A percentile compares a stretch with the other conserved stretches of the same genome.
Conservation (phyloP, 2,888 invertebrate genomes). For the Eristalis pertinax region DNA sequence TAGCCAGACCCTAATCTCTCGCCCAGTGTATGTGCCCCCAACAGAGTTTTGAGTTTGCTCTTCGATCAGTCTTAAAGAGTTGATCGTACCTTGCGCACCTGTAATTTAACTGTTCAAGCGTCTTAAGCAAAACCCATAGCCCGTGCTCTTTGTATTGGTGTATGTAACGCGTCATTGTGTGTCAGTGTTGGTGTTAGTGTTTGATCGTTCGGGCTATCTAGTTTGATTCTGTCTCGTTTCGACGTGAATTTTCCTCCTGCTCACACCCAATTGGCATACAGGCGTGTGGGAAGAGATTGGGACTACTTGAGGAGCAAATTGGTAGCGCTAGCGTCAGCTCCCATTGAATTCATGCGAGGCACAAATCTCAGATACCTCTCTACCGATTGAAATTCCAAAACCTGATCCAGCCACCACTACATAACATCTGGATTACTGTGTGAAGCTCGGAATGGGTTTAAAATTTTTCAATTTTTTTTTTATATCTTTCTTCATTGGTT, state of each 20-base stretch:
- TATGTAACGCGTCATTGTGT: slow-evolving; percentile 36
- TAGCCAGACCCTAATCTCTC: slow-evolving; percentile 64
- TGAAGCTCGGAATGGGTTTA: slow-evolving; percentile 61
- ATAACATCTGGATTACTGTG: slow-evolving; percentile 70
- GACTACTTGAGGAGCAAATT: slow-evolving; percentile 82
- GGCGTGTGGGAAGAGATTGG: slow-evolving; percentile 81
- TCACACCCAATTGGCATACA: slow-evolving; percentile 66
- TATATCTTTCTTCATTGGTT: not conserved
- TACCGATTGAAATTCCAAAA: slow-evolving; percentile 72
- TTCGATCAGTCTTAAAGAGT: slow-evolving; percentile 80
- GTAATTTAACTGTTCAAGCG: slow-evolving; percentile 74
- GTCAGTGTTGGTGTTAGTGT: slow-evolving; percentile 34
- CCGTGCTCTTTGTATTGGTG: slow-evolving; percentile 46
- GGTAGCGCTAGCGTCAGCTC: slow-evolving; percentile 82
- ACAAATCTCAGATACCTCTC: slow-evolving; percentile 69
- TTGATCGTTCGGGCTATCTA: slow-evolving; percentile 63
- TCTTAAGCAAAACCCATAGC: slow-evolving; percentile 36
- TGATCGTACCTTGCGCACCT: slow-evolving; percentile 81
- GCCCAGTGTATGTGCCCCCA: slow-evolving; percentile 74
- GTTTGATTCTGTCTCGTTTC: slow-evolving; percentile 67
- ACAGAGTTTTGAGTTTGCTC: slow-evolving; percentile 74
- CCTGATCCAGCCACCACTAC: slow-evolving; percentile 70
- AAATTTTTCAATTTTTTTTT: slow-evolving; percentile 16
- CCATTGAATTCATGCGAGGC: slow-evolving; percentile 76
- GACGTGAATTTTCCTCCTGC: slow-evolving; percentile 56